Base-by-base conservation (phyloP, 2,888 invertebrate genomes). In the Ypsolopha sequella region DNA sequence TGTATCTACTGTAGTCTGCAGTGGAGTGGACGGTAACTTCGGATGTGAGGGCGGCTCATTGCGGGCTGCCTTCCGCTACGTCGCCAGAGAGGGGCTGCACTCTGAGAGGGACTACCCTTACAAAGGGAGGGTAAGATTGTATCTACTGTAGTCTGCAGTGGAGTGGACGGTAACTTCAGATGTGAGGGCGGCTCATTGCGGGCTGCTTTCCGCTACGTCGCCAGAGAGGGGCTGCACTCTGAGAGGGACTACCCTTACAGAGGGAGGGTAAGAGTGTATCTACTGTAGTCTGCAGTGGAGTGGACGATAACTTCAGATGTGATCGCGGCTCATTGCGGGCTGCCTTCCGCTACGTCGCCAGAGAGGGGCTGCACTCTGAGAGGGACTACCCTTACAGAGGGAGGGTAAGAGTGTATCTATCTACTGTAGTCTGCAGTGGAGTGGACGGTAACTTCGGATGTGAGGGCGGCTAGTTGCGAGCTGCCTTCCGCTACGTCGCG, bases 111-210 rank as follows among this genome's bases (percentile, higher is more conserved):
- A 90, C 51, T 97, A 97, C 68, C 94, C 94, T 39, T 97, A 96
- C 68, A 72, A 73, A 11, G 92, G 91, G 0, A 88, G 88, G 87
- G 94, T 94, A 74, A 60, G 54, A 46, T 1, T 24, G 24, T 75
- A n/a, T n/a, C n/a, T n/a, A 89, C 96, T 55, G 89, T 96, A 0
- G 96, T 96, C 68, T 96, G 96, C 67, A 95, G 95, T 53, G 74
- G 79, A 1, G 65, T 75, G 0, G 89, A 88, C 48, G 94, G 94
- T 0, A 96, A 96, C 68, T 87, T 90, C 54, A 95, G 96, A 0
- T 96, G 80, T 88, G 0, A 24, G 24, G 95, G 96, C 0, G 95
- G 95, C 0, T 93, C 95, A 0, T 73, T 96, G 38, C 81, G 92
- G 51, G 93, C 91, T 49, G 93, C 95, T 0, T 70, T 95, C 36